Base-by-base conservation (phyloP, 2,113 vertebrate species). In the Pteropus alecto region DNA sequence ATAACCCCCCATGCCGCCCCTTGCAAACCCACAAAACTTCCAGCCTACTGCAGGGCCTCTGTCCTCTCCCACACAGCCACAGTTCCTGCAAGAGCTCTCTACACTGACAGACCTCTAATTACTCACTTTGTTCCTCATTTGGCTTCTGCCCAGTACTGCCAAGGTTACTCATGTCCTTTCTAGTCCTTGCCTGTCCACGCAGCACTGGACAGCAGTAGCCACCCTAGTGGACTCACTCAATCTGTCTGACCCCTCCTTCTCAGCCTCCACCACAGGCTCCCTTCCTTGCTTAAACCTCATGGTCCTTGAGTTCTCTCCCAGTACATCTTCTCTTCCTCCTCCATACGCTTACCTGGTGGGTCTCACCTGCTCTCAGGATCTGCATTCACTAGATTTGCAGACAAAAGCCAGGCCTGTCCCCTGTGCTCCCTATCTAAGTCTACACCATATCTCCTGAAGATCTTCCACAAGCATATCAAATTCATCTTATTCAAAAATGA, bases 21-120 rank as follows among this genome's bases (percentile, higher is more conserved):
- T 15, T 6, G 10, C 73, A 67, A 1, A 7, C 60, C 51, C 78
- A 67, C 65, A 73, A 58, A 28, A 15, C 4, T 60, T 73, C 48
- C 8, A 30, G 18, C 18, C 19, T n/a, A 19, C 16, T 18, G 43
- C 51, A 2, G 43, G 46, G 21, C 30, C 46, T 33, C 12, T 24
- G n/a, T 0, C 10, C 24, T 21, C n/a, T 7, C 61, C 3, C 1
- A 5, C 11, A 22, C 1, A 61, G 54, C 51, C 38, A 43, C 18
- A 19, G 14, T 51, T 12, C 41, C 35, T 76, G 4, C 12, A 8
- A 35, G 43, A 41, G 56, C 7, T 7, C 81, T 67, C 46, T 48
- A 12, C 6, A 58, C 13, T 1, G 33, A 48, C 26, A 87, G 48
- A 67, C 35, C n/a, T 77, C 35, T 28, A 26, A 67, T 4, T 30